Conservation (phyloP, 2,888 invertebrate genomes). For the Lasioglossum calceatum region DNA sequence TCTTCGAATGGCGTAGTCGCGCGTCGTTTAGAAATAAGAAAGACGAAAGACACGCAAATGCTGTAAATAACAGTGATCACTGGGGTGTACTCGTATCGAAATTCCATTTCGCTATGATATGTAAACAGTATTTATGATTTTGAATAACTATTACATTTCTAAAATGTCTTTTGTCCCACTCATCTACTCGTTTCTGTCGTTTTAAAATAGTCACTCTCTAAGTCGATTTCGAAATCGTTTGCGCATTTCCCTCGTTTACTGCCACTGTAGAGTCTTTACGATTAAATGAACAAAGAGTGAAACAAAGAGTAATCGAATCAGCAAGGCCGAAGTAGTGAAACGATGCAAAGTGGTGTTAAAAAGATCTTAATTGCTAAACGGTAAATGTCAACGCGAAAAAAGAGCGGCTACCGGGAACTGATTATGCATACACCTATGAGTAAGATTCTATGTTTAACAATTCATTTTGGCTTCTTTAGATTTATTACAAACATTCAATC, state of each 20-base stretch:
- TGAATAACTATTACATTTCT: background rate
- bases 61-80: background rate
- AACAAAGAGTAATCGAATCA: conserved; percentile 7
- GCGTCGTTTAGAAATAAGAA: background rate
- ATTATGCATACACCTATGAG: conserved; percentile 70
- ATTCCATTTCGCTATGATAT: background rate
- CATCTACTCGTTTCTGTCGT: background rate
- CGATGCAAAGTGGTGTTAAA: conserved; percentile 4
- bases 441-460: conserved; percentile 80
- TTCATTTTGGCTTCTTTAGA: conserved; percentile 81
- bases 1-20: background rate
- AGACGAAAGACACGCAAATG: conserved; percentile 10
- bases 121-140: conserved; percentile 10
- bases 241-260: background rate
- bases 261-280: background rate
- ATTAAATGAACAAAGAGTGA: conserved; percentile 3
- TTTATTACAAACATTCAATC: conserved; percentile 80
- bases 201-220: background rate
- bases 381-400: conserved; percentile 16
- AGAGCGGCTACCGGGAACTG: conserved; percentile 48
- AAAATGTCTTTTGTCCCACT: background rate
- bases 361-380: conserved; percentile 27
- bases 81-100: background rate
- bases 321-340: background rate
- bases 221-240: background rate